Evolutionary conservation across 2,797 vertebrate species (phyloP).

Genomic region (Acridotheres tristis): DNA sequence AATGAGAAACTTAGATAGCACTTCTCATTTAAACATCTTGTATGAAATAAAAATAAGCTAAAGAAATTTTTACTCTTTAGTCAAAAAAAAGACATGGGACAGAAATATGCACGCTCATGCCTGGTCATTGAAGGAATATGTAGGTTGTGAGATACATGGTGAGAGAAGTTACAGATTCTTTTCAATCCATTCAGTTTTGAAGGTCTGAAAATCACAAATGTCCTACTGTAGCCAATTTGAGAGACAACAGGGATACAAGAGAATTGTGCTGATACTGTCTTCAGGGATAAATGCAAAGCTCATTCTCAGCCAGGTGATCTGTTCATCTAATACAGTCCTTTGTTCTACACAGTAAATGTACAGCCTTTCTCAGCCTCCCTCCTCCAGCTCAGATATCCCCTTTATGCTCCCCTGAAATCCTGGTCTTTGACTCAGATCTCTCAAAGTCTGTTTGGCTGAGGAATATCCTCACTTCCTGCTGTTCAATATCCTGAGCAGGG

Average conservation of each 20-base stretch:
- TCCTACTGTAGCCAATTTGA: slow-evolving; percentile 32
- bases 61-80: neutral
- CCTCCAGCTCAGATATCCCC: neutral
- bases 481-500: slow-evolving; percentile 52
- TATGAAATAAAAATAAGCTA: neutral
- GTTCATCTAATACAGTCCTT: slow-evolving; percentile 19
- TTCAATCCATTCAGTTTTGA: neutral
- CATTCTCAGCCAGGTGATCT: slow-evolving; percentile 48
- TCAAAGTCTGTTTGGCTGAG: slow-evolving; percentile 31
- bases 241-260: slow-evolving; percentile 30
- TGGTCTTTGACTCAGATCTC: slow-evolving; percentile 28
- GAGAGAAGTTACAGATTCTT: slow-evolving; percentile 15
- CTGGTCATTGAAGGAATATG: slow-evolving; percentile 4
- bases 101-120: slow-evolving; percentile 6
- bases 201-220: neutral
- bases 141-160: neutral
- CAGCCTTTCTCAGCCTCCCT: neutral
- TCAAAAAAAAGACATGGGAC: neutral
- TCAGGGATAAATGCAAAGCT: slow-evolving; percentile 55
- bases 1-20: slow-evolving; percentile 11
- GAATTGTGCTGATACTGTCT: slow-evolving; percentile 21
- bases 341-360: neutral
- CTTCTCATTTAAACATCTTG: slow-evolving; percentile 5
- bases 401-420: slow-evolving; percentile 40
- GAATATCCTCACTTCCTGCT: slow-evolving; percentile 53